These are phyloP conservation scores for Exocentrus adspersus DNA, from an alignment of 2,888 invertebrate species.

Conservation along the genomic window DNA sequence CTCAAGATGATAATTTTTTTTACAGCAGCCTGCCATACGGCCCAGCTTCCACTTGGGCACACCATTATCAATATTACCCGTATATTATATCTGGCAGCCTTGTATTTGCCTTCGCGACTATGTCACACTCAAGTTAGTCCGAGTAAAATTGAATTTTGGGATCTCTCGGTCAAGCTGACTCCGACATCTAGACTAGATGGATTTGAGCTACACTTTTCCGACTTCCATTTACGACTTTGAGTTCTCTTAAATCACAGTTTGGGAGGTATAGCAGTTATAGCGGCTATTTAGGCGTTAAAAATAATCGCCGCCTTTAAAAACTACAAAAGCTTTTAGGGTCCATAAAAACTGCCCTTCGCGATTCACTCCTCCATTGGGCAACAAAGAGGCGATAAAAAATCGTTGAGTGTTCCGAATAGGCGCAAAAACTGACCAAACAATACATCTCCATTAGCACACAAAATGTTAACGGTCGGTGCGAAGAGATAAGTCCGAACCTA, in stretches of 20 bases:
- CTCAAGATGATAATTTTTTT: not conserved
- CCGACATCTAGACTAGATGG: too few relatives aligned
- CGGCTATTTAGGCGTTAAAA: not conserved
- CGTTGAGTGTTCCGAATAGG: not conserved
- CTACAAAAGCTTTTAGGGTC: not conserved
- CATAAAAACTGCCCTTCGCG: not conserved
- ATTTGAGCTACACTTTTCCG: too few relatives aligned
- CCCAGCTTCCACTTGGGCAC: not conserved
- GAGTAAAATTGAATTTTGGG: not conserved
- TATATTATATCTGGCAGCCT: not conserved
- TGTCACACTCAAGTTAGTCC: not conserved
- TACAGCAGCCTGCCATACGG: not conserved
- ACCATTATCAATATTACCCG: not conserved
- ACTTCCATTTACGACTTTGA: too few relatives aligned
- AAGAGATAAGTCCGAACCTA: conserved; percentile 7
- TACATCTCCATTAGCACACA: conserved; percentile 11
- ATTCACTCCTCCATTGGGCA: not conserved
- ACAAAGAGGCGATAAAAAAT: conserved; percentile 4
- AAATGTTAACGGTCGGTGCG: conserved; percentile 4
- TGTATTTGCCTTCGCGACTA: not conserved
- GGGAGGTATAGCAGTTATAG: not conserved
- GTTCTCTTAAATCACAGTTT: too few relatives aligned
- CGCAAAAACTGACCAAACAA: conserved; percentile 11
- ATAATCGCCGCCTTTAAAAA: not conserved
- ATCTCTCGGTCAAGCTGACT: not conserved